These are phyloP conservation scores for Eumeta japonica DNA, from an alignment of 1,140 invertebrate genomes.

Conservation along the genomic window DNA sequence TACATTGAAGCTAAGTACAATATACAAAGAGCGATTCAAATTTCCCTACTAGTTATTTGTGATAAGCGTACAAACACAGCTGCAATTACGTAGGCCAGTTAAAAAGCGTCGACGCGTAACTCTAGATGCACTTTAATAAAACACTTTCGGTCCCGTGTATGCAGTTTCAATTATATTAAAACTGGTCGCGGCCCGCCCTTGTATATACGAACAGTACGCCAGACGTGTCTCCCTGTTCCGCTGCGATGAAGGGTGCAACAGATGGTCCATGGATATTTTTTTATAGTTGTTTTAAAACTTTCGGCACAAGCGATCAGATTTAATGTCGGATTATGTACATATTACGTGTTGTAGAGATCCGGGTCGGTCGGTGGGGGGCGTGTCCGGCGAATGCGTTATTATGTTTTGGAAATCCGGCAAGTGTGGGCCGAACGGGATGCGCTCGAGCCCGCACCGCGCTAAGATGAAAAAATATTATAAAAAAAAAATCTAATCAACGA, in stretches of 20 bases:
- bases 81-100: conserved; percentile 11
- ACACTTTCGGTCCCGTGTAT: conserved; percentile 40
- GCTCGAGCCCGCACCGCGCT: too few species aligned
- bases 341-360: too few species aligned
- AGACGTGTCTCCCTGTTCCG: too few species aligned
- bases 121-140: conserved; percentile 35
- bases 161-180: conserved; percentile 55
- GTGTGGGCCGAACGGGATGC: conserved; percentile 14
- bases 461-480: too few species aligned
- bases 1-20: too few species aligned
- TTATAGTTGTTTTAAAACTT: conserved; percentile 48
- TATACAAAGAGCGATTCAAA: too few species aligned
- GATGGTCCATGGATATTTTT: conserved; percentile 53
- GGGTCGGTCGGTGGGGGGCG: conserved; percentile 36
- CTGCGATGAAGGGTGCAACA: conserved; percentile 53
- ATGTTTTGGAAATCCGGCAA: conserved; percentile 26
- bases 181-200: conserved; percentile 35
- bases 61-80: too few species aligned
- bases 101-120: conserved; percentile 17
- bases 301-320: conserved; percentile 35
- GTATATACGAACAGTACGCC: too few species aligned
- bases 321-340: conserved; percentile 50
- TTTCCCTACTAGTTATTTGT: too few species aligned
- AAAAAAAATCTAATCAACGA: too few species aligned
- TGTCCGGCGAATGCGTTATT: conserved; percentile 35